Percentiles rank a stretch among this genome's conserved stretches.
Evolutionary conservation across 2,888 invertebrate species (phyloP).

Genomic region (Dendrolimus pini): DNA sequence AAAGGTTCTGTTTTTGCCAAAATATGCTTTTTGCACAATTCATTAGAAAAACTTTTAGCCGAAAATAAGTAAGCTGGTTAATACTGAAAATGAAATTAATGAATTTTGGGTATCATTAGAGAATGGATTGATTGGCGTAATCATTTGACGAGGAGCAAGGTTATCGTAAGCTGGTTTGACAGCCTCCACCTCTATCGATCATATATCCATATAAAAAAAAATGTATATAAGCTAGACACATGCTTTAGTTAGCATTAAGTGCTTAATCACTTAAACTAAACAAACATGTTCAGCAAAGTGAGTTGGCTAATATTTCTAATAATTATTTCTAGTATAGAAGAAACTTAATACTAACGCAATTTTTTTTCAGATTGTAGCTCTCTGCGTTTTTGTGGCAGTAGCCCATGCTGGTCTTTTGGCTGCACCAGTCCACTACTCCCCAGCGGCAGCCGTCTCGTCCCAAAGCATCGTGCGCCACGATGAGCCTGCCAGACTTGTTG

Average conservation of each 20-base stretch:
- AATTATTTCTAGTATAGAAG: background rate
- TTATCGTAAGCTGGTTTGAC: slow-evolving; percentile 7
- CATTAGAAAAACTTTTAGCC: too few relatives aligned
- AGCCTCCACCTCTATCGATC: slow-evolving; percentile 7
- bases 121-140: slow-evolving; percentile 1
- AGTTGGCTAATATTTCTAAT: slow-evolving; percentile 11
- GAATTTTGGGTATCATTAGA: too few relatives aligned
- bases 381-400: slow-evolving; percentile 24
- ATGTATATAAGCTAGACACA: slow-evolving; percentile 7
- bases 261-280: background rate
- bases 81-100: too few relatives aligned
- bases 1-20: too few relatives aligned
- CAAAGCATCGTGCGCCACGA: slow-evolving; percentile 30
- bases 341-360: too few relatives aligned
- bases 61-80: too few relatives aligned
- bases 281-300: slow-evolving; percentile 20
- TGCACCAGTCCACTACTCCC: slow-evolving; percentile 18
- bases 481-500: slow-evolving; percentile 11
- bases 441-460: slow-evolving; percentile 31
- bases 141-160: slow-evolving; percentile 6
- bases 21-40: too few relatives aligned
- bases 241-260: slow-evolving; percentile 2
- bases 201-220: slow-evolving; percentile 1
- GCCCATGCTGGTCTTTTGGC: slow-evolving; percentile 26
- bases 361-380: slow-evolving; percentile 18